A percentile compares a stretch with the other conserved stretches of the same genome.
Evolutionary conservation across 2,797 vertebrate species (phyloP).

Genomic region (Ambastaia sidthimunki): DNA sequence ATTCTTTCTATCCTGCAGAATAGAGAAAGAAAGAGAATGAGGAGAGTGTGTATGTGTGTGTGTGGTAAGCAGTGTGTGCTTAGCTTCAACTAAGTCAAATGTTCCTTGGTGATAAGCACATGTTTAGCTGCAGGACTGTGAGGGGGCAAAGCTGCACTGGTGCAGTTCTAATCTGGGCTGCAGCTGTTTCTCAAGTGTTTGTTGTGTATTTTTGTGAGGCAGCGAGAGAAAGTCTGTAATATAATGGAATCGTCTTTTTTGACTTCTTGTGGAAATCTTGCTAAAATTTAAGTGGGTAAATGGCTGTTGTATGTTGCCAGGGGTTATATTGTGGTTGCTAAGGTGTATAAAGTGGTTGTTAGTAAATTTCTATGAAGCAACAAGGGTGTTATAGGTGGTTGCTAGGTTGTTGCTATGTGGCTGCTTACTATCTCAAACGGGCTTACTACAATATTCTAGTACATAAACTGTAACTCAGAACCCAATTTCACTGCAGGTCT

Average conservation of each 20-base stretch:
- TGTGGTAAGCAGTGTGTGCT: conserved; percentile 44
- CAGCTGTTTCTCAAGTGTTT: conserved; percentile 23
- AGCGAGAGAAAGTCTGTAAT: background rate
- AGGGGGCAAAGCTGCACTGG: conserved; percentile 39
- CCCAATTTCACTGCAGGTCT: background rate
- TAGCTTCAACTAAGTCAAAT: conserved; percentile 63
- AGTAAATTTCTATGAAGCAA: background rate
- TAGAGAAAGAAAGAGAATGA: background rate
- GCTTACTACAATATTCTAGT: too few relatives aligned
- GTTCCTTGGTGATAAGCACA: conserved; percentile 69
- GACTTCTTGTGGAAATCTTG: background rate
- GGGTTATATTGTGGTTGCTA: background rate
- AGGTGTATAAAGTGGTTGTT: background rate
- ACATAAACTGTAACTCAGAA: background rate
- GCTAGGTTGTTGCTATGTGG: too few relatives aligned
- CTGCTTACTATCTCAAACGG: too few relatives aligned
- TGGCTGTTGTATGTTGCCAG: background rate
- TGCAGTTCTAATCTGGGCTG: conserved; percentile 30
- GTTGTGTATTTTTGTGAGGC: conserved; percentile 10
- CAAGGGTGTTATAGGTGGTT: too few relatives aligned
- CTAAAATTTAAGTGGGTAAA: background rate
- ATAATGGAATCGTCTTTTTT: background rate
- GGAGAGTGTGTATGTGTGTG: conserved; percentile 14
- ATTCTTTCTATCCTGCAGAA: conserved; percentile 44
- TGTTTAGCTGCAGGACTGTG: conserved; percentile 64